Percentiles rank a stretch among this genome's conserved stretches.
Evolutionary conservation across 2,888 invertebrate species (phyloP).

Genomic region (Tenthredo notha): DNA sequence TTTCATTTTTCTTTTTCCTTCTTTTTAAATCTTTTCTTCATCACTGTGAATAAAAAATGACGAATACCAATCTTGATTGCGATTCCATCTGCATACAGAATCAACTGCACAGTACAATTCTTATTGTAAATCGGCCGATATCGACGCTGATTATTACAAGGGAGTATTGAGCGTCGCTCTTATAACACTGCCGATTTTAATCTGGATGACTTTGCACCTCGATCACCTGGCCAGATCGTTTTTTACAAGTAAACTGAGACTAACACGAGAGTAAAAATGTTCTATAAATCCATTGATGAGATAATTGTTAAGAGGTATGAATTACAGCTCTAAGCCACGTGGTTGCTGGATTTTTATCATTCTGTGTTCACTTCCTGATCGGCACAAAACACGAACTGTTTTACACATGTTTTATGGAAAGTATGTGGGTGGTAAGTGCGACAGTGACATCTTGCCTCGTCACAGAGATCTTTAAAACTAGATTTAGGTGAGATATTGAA

Average conservation of each 20-base stretch:
- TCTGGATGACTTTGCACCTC: constrained; percentile 38
- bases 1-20: too few species aligned
- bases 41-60: not conserved
- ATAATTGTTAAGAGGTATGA: not conserved
- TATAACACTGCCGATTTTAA: constrained; percentile 21
- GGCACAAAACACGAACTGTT: not conserved
- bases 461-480: constrained; percentile 17
- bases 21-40: not conserved
- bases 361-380: constrained; percentile 30
- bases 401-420: constrained; percentile 45
- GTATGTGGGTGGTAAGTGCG: constrained; percentile 27
- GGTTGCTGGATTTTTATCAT: constrained; percentile 11
- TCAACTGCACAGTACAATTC: not conserved
- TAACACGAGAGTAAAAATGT: not conserved
- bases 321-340: constrained; percentile 31
- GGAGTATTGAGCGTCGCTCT: constrained; percentile 5
- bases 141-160: constrained; percentile 21
- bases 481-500: constrained; percentile 3
- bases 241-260: constrained; percentile 30
- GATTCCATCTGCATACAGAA: not conserved
- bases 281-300: not conserved
- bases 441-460: constrained; percentile 13
- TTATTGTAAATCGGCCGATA: not conserved
- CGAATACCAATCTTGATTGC: not conserved
- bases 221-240: constrained; percentile 12